Conservation (phyloP, 35 echinoderm and acorn worm species). For the Apostichopus californicus region DNA sequence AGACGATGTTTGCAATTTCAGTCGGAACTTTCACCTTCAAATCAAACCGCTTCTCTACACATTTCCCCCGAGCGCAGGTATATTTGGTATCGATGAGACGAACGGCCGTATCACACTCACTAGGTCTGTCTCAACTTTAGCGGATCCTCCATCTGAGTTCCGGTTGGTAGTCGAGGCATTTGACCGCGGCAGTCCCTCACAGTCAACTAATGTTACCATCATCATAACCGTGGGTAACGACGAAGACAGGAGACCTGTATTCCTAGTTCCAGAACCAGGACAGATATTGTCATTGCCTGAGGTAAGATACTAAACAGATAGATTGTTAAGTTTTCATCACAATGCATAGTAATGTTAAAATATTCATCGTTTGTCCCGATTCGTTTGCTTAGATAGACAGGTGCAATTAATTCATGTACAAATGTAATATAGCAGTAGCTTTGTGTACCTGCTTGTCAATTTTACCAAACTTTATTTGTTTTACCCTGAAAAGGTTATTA, state of each 20-base stretch:
- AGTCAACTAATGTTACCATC: slow-evolving; percentile 50
- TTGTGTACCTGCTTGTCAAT: too few species aligned
- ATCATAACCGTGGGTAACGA: slow-evolving; percentile 58
- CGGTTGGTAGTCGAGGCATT: slow-evolving; percentile 61
- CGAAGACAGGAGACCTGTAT: slow-evolving; percentile 39
- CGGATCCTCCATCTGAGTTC: slow-evolving; percentile 42
- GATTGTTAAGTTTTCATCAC: too few species aligned
- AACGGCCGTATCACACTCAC: slow-evolving; percentile 60
- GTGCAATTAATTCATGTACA: too few species aligned
- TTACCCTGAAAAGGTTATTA: too few species aligned
- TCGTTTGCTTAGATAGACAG: too few species aligned
- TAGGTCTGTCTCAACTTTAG: slow-evolving; percentile 48
- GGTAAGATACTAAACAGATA: slow-evolving; percentile 26
- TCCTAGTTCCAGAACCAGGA: slow-evolving; percentile 36
- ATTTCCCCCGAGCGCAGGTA: slow-evolving; percentile 19
- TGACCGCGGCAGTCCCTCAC: slow-evolving; percentile 51
- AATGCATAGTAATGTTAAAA: too few species aligned
- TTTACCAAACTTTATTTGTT: too few species aligned
- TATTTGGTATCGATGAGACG: slow-evolving; percentile 58
- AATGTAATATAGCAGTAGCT: too few species aligned
- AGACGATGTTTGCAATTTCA: neutral
- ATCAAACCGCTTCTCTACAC: neutral
- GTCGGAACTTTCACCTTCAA: neutral
- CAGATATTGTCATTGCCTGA: slow-evolving; percentile 48
- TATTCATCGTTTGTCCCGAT: too few species aligned